A percentile compares a stretch with the other conserved stretches of the same genome.
phyloP scores from a whole-genome alignment of 2,113 vertebrate genomes.

The Poeciliopsis turrubarensis region DNA sequence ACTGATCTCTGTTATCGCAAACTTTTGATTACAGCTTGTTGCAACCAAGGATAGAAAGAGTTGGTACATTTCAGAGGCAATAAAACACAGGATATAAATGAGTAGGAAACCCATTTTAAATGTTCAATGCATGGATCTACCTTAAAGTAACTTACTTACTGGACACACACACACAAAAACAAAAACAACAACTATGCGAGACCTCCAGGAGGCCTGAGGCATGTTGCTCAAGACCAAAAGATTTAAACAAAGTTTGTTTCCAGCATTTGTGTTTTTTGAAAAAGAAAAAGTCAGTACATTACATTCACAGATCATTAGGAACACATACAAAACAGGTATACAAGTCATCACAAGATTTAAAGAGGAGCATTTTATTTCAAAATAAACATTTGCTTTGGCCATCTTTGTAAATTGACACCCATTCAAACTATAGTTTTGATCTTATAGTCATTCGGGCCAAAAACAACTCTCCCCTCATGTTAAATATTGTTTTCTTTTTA shows the following conservation, averaged over 20 bases:
- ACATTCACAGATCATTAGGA: not conserved
- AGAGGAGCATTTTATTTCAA: not conserved
- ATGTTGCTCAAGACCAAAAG: not conserved
- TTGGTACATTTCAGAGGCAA: too few relatives aligned
- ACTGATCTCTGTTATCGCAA: not conserved
- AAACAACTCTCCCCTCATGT: constrained; percentile 45
- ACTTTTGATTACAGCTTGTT: not conserved
- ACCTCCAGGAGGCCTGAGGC: not conserved
- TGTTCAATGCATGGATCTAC: not conserved
- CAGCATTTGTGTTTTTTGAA: too few relatives aligned
- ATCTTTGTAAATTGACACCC: constrained; percentile 38
- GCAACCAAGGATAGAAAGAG: too few relatives aligned
- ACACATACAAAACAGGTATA: not conserved
- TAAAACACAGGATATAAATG: too few relatives aligned
- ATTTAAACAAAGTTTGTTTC: not conserved
- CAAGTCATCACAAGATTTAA: too few relatives aligned
- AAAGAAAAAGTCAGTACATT: too few relatives aligned
- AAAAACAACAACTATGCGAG: not conserved
- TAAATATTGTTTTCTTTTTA: constrained; percentile 57
- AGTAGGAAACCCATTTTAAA: not conserved
- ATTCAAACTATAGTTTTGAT: constrained; percentile 33
- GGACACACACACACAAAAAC: too few relatives aligned
- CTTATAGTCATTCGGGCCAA: constrained; percentile 59
- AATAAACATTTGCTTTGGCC: not conserved
- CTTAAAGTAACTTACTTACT: not conserved